Evolutionary conservation across 2,888 invertebrate species (phyloP).

Genomic region (Chrysomela aeneicollis): DNA sequence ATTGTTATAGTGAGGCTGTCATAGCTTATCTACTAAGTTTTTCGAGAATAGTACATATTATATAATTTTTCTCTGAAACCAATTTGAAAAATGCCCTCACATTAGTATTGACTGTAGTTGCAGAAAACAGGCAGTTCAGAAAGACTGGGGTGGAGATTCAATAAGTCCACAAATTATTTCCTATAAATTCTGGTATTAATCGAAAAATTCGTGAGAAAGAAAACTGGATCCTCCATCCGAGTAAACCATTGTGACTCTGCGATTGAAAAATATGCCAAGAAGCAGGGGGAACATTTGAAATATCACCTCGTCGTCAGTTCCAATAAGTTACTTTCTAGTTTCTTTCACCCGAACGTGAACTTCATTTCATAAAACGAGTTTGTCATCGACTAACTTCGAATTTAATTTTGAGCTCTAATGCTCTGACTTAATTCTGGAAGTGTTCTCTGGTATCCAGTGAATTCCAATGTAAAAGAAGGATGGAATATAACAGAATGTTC

Average conservation of each 20-base stretch:
- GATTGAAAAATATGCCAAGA: conserved; percentile 16
- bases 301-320: conserved; percentile 4
- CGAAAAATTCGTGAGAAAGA: conserved; percentile 11
- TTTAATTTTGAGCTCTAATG: background rate
- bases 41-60: too few species aligned
- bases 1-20: too few species aligned
- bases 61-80: too few species aligned
- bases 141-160: conserved; percentile 2
- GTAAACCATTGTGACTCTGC: conserved; percentile 10
- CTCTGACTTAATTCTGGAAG: background rate
- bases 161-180: conserved; percentile 3
- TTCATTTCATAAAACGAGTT: background rate
- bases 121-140: background rate
- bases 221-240: conserved; percentile 21
- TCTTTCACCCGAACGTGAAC: background rate
- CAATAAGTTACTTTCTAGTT: conserved; percentile 3
- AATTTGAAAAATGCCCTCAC: too few species aligned
- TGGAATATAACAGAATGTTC: too few species aligned
- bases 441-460: background rate
- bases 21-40: too few species aligned
- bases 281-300: background rate
- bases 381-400: background rate
- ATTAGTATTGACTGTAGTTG: too few species aligned
- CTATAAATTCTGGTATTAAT: conserved; percentile 2
- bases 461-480: background rate